Evolutionary conservation across 2,113 vertebrate species (phyloP), one percentile per base, ranked within the genome.

Genomic region (Xiphias gladius): DNA sequence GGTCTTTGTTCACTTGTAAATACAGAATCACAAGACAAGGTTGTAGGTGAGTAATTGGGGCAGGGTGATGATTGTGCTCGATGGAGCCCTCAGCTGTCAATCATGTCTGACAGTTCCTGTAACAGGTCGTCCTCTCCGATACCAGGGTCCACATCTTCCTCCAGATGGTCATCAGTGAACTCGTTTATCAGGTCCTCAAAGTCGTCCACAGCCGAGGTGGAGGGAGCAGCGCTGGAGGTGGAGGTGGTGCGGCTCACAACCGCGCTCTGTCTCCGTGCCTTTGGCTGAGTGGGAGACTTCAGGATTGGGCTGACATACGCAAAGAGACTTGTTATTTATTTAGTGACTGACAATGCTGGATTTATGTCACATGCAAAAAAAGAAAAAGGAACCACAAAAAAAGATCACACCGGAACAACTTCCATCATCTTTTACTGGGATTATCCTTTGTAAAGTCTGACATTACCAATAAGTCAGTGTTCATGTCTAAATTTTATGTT

Each of bases 101-200:
- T 99, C 97, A 99, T 98, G 84, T 99, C 96, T 0, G 97, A 97
- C 0, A 99, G 96, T 87, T 99, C 98, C 85, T 98, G 94, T n/a
- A 99, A 92, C 52, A 99, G 96, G 69, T 97, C 98, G 0, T 99
- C 98, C 85, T 98, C 97, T 16, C 96, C 97, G 5, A 98, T 97
- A 19, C 95, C 96, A 0, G 97, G 95, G 71, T 99, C 97, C 83
- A 98, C 85, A 8, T 97, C 97, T 2, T 94, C 96, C 84, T 97
- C 97, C 76, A 97, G 90, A 66, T 96, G 97, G 67, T 97, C 97
- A 57, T 96, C 97, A 0, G 97, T 97, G 92, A 99, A 98, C 88
- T 99, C 97, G 89, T 95, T 98, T 76, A 99, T 96, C 20, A 99
- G 92, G 30, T 98, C 96, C 48, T 99, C 98, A 3, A 99, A 98